Evolutionary conservation across 1,140 invertebrate genomes (phyloP), one percentile per base, ranked within the genome.

Genomic region (Aphidius gifuensis): DNA sequence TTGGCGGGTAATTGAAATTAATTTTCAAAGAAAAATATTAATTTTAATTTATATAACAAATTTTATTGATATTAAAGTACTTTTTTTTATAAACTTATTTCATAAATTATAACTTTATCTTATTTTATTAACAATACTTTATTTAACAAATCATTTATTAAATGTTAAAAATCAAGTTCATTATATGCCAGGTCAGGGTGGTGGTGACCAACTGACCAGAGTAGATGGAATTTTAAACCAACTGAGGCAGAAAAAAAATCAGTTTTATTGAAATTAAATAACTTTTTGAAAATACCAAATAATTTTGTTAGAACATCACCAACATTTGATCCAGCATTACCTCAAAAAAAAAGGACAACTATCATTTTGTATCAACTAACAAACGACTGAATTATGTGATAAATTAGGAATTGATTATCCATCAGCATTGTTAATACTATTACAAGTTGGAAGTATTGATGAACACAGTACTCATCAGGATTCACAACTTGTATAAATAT

Each of bases 71-170:
- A 47, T 63, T 55, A 9, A 61, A 44, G n/a, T n/a, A n/a, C 16
- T 16, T 16, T 16, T 16, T 16, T 16, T 16, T 16, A 16, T 16
- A 16, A 16, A 16, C 16, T 16, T 16, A 16, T 16, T 16, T 16
- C 16, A 16, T 16, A 16, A 16, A 16, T 16, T 16, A 16, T 16
- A 16, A 16, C 16, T 16, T 16, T 16, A 16, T 16, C 16, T 16
- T 1, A 16, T 16, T 16, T 16, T 16, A 16, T 79, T 99, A 32
- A 86, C 89, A 32, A 87, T 98, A 70, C 82, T 99, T 39, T 87
- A 87, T 72, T 84, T 87, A 51, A 98, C 96, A 1, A 93, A 98
- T 85, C 91, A 97, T 80, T 83, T 98, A 38, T 74, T 95, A 39
- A 90, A 85, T 73, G 85, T 92, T 1, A 90, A 88, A 71, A 85